phyloP scores from a whole-genome alignment of 2,888 invertebrate species.

The Drosophila koepferae region DNA sequence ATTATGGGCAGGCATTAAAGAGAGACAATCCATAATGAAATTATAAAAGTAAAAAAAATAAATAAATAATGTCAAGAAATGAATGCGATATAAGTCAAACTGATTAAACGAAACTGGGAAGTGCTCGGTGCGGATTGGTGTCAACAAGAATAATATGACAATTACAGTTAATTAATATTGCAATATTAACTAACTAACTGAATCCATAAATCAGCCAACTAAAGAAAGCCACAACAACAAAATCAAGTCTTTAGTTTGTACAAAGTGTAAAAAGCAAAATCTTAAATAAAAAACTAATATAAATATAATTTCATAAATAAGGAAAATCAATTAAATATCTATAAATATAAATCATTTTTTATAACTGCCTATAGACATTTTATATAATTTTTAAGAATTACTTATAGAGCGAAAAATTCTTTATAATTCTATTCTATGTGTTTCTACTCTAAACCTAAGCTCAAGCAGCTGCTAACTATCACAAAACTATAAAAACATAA shows the following conservation, averaged over 20 bases:
- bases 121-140: constrained; percentile 62
- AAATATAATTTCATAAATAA: background rate
- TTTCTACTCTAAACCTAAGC: constrained; percentile 10
- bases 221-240: constrained; percentile 19
- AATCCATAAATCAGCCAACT: constrained; percentile 36
- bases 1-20: constrained; percentile 76
- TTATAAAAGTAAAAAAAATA: constrained; percentile 57
- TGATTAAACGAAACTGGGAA: constrained; percentile 54
- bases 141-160: constrained; percentile 67
- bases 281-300: background rate
- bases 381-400: background rate
- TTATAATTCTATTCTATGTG: background rate
- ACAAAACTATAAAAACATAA: background rate
- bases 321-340: background rate
- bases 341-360: constrained; percentile 1
- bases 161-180: constrained; percentile 65
- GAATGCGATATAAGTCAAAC: constrained; percentile 32
- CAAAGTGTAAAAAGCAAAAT: constrained; percentile 43
- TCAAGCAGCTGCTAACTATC: constrained; percentile 2
- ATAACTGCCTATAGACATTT: constrained; percentile 33
- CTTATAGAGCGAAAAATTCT: background rate
- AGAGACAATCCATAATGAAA: constrained; percentile 75
- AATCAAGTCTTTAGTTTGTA: constrained; percentile 41
- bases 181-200: constrained; percentile 40
- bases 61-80: constrained; percentile 41